Percentiles rank a stretch among this genome's conserved stretches.
Evolutionary conservation across 1,140 invertebrate genomes (phyloP).

Genomic region (Drosophila simulans): DNA sequence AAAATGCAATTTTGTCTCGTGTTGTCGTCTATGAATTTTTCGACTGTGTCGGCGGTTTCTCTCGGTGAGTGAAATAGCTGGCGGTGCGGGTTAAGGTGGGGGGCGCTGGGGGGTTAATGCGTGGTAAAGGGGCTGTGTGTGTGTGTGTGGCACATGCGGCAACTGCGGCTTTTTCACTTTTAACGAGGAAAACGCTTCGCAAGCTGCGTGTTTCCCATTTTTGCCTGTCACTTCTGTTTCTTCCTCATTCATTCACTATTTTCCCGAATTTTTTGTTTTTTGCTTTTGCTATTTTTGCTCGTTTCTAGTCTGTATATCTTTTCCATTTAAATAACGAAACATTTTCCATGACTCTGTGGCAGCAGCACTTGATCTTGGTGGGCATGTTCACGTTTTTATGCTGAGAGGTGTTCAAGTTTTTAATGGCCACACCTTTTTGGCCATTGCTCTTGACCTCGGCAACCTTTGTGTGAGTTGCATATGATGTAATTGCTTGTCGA

Average conservation of each 20-base stretch:
- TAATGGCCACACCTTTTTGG: slow-evolving; percentile 57
- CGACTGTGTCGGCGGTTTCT: slow-evolving; percentile 63
- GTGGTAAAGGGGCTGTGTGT: background rate
- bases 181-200: slow-evolving; percentile 64
- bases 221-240: slow-evolving; percentile 55
- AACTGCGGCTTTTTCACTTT: slow-evolving; percentile 81
- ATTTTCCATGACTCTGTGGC: slow-evolving; percentile 24
- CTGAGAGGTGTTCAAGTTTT: slow-evolving; percentile 41
- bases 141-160: slow-evolving; percentile 63
- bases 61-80: slow-evolving; percentile 2
- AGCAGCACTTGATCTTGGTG: slow-evolving; percentile 36
- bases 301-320: slow-evolving; percentile 6
- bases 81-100: slow-evolving; percentile 3
- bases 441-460: slow-evolving; percentile 49
- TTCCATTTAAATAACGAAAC: slow-evolving; percentile 62
- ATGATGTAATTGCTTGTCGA: slow-evolving; percentile 38
- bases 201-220: slow-evolving; percentile 68
- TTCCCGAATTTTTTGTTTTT: background rate
- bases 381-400: slow-evolving; percentile 37
- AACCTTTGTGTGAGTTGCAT: slow-evolving; percentile 31
- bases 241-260: slow-evolving; percentile 2
- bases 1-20: slow-evolving; percentile 81
- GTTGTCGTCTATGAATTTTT: slow-evolving; percentile 79
- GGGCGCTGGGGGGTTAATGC: background rate
- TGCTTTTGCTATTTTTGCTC: slow-evolving; percentile 10